phyloP scores from a whole-genome alignment of 2,113 vertebrate species.

The Peromyscus maniculatus region DNA sequence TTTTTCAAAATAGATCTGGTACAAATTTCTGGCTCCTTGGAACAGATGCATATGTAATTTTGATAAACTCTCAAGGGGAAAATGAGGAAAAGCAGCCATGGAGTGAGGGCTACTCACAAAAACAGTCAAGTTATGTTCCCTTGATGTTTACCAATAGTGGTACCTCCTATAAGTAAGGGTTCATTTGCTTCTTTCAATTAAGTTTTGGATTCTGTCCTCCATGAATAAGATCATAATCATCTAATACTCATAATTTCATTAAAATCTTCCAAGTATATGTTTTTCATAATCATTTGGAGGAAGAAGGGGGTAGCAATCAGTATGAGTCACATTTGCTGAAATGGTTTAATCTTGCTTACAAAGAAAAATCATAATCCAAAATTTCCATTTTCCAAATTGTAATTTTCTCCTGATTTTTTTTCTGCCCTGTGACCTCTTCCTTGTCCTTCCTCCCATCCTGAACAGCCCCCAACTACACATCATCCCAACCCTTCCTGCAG shows the following conservation, averaged over 20 bases:
- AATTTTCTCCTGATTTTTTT: neutral
- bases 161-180: neutral
- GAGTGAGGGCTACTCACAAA: neutral
- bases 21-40: neutral
- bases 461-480: neutral
- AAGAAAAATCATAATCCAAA: constrained; percentile 26
- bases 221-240: constrained; percentile 59
- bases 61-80: neutral
- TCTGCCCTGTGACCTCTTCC: neutral
- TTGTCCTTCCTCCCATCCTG: neutral
- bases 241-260: constrained; percentile 66
- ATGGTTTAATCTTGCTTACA: constrained; percentile 30
- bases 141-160: neutral
- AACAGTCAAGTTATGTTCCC: neutral
- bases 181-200: neutral
- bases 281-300: constrained; percentile 72
- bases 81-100: neutral
- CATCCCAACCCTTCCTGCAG: neutral
- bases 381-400: constrained; percentile 10
- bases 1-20: neutral
- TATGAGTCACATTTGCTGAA: constrained; percentile 68
- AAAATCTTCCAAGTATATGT: constrained; percentile 75
- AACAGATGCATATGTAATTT: neutral
- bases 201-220: constrained; percentile 27
- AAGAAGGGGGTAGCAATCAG: constrained; percentile 59